These are phyloP conservation scores for Chaetorhynchus papuensis DNA, from an alignment of 2,113 vertebrate species.

Conservation along the genomic window DNA sequence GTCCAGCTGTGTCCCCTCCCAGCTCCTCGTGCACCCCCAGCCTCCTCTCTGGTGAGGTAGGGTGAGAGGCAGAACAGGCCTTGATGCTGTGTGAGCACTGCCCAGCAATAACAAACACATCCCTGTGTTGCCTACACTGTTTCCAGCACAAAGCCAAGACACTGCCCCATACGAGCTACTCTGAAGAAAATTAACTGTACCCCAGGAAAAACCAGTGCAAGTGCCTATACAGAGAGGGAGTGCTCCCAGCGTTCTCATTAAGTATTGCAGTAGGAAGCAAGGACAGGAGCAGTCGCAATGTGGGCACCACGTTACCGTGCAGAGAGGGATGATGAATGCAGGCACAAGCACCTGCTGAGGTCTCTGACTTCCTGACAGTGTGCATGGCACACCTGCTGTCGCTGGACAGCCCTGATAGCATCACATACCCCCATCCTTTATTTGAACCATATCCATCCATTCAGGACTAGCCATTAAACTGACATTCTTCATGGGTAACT, in stretches of 20 bases:
- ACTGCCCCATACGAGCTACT: not conserved
- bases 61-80: not conserved
- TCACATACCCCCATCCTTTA: not conserved
- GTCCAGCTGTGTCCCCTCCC: not conserved
- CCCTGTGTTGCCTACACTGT: not conserved
- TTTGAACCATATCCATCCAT: not conserved
- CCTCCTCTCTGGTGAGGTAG: not conserved
- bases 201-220: not conserved
- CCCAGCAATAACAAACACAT: not conserved
- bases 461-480: not conserved
- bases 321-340: not conserved
- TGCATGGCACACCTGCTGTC: rapidly evolving
- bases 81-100: not conserved
- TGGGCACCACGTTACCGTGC: rapidly evolving
- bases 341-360: not conserved
- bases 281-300: not conserved
- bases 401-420: not conserved
- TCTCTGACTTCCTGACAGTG: not conserved
- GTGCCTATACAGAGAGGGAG: too few relatives aligned
- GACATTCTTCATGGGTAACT: not conserved
- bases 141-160: not conserved
- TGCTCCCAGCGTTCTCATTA: not conserved
- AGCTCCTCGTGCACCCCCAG: not conserved
- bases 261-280: not conserved
- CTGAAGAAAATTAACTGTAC: not conserved